These are phyloP conservation scores for Apodemus sylvaticus DNA, from an alignment of 2,113 vertebrate species.

Conservation along the genomic window DNA sequence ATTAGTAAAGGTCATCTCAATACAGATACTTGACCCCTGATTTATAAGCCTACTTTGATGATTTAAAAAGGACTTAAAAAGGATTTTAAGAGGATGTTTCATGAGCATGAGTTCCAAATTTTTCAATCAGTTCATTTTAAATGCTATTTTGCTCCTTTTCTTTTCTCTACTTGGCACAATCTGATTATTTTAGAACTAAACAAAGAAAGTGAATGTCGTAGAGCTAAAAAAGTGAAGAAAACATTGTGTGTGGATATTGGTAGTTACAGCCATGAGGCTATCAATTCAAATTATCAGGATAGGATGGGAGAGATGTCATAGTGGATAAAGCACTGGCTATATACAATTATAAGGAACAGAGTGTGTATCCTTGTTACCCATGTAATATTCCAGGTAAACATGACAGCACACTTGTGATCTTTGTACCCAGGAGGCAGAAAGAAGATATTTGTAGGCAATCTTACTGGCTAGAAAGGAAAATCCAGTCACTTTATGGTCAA, in stretches of 20 bases:
- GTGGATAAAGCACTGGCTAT: background rate
- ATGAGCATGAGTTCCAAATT: background rate
- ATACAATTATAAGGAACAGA: too few relatives aligned
- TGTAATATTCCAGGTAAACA: background rate
- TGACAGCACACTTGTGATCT: too few relatives aligned
- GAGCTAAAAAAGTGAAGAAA: background rate
- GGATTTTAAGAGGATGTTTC: too few relatives aligned
- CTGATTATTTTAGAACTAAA: background rate
- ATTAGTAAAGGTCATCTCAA: conserved; percentile 55
- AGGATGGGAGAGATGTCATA: background rate
- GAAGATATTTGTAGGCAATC: background rate
- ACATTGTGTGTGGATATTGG: too few relatives aligned
- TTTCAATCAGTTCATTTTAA: conserved; percentile 34
- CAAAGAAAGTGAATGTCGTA: background rate
- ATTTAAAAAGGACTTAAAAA: background rate
- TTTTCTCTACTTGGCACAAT: background rate
- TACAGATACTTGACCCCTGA: conserved; percentile 2
- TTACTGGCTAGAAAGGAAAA: background rate
- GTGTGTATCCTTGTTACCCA: background rate
- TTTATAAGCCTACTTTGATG: background rate
- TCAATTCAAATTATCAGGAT: background rate
- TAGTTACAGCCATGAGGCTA: background rate
- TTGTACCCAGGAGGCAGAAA: background rate
- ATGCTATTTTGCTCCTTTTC: conserved; percentile 11
- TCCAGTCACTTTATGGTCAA: background rate